A percentile compares a stretch with the other conserved stretches of the same genome.
phyloP scores from a whole-genome alignment of 2,797 vertebrate species.

The Triplophysa yarkandensis region DNA sequence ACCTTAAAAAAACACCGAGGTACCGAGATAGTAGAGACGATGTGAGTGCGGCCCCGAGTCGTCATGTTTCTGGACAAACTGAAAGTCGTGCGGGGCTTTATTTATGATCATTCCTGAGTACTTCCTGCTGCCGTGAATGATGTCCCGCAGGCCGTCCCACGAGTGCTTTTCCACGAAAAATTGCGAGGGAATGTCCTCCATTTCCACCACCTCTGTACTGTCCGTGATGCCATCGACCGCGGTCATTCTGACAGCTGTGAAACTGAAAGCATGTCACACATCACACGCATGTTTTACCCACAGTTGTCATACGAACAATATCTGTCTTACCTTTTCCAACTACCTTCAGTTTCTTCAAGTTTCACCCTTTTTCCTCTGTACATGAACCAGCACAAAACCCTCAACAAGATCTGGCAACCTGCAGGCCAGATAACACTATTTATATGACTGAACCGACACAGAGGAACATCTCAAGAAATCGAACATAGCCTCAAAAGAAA shows the following conservation, averaged over 20 bases:
- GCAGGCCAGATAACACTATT: slow-evolving; percentile 17
- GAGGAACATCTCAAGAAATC: too few relatives aligned
- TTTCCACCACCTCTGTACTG: slow-evolving; percentile 82
- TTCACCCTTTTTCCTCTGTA: slow-evolving; percentile 95
- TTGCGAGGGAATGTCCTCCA: slow-evolving; percentile 85
- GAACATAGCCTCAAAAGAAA: too few relatives aligned
- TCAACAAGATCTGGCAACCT: slow-evolving; percentile 80
- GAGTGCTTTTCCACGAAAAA: slow-evolving; percentile 96
- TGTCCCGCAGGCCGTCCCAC: slow-evolving; percentile 93
- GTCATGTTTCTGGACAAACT: slow-evolving; percentile 92
- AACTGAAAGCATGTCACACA: slow-evolving; percentile 61
- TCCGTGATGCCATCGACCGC: slow-evolving; percentile 83
- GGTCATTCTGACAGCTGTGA: slow-evolving; percentile 84
- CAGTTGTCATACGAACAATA: background rate
- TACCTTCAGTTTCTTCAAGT: slow-evolving; percentile 87
- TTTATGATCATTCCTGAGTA: slow-evolving; percentile 93
- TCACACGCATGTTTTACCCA: background rate
- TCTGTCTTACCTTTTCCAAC: slow-evolving; percentile 87
- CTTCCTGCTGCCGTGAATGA: slow-evolving; percentile 96
- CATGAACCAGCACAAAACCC: slow-evolving; percentile 87
- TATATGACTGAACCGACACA: too few relatives aligned
- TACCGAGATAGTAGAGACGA: slow-evolving; percentile 95
- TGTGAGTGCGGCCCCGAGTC: slow-evolving; percentile 92
- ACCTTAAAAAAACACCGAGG: slow-evolving; percentile 23
- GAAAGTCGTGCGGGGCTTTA: slow-evolving; percentile 97